Percentiles rank a stretch among this genome's conserved stretches.
Conservation (phyloP, 2,888 invertebrate species). For the Epiblema foenella region DNA sequence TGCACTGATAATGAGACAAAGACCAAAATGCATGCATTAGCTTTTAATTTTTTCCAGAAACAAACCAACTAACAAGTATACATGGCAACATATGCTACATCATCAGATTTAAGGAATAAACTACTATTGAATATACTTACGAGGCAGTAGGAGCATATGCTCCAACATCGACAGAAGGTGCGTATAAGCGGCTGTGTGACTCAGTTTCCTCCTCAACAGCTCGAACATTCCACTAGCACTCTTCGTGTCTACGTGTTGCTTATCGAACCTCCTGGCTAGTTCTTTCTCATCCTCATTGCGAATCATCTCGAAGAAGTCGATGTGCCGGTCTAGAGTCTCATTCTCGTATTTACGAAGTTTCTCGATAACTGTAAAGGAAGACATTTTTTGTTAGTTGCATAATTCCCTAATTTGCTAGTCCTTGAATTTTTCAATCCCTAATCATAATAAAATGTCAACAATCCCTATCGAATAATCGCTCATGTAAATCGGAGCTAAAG, state of each 20-base stretch:
- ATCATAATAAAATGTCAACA: too few species aligned
- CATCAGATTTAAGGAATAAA: not conserved
- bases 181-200: conserved; percentile 96
- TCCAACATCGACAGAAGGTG: conserved; percentile 96
- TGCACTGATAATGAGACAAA: too few species aligned
- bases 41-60: too few species aligned
- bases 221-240: conserved; percentile 97
- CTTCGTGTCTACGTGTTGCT: conserved; percentile 96
- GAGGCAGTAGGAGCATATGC: conserved; percentile 93
- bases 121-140: conserved; percentile 76
- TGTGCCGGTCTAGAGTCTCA: conserved; percentile 96
- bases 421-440: too few species aligned
- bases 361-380: conserved; percentile 88
- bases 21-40: too few species aligned
- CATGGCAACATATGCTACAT: too few species aligned
- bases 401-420: not conserved
- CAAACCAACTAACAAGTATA: too few species aligned
- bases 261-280: conserved; percentile 94
- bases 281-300: conserved; percentile 98
- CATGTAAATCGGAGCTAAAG: too few species aligned
- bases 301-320: conserved; percentile 99
- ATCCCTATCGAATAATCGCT: too few species aligned
- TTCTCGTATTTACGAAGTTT: conserved; percentile 96
- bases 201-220: conserved; percentile 92
- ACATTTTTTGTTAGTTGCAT: not conserved